Evolutionary conservation across 2,888 invertebrate genomes (phyloP).

Genomic region (Malthinus flaveolus): DNA sequence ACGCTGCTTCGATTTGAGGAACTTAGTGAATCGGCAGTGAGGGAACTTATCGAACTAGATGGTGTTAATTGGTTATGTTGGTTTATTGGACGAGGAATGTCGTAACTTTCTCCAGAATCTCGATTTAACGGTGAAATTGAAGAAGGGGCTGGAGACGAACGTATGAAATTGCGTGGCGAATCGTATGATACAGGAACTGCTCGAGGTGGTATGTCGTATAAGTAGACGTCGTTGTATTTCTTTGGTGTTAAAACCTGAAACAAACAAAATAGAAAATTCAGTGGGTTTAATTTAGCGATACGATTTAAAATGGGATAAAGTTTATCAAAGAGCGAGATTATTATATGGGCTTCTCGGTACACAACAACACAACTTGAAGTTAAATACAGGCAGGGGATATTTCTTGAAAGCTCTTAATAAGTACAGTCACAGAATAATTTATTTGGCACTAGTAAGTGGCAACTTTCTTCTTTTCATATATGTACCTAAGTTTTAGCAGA

Average conservation of each 20-base stretch:
- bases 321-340: neutral
- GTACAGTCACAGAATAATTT: too few species aligned
- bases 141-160: constrained; percentile 57
- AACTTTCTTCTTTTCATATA: too few species aligned
- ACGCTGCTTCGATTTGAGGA: constrained; percentile 55
- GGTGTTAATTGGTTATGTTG: constrained; percentile 64
- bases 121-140: constrained; percentile 51
- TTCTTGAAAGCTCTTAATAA: too few species aligned
- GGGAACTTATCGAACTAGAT: constrained; percentile 68
- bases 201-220: constrained; percentile 69
- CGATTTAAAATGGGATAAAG: too few species aligned
- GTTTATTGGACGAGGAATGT: constrained; percentile 64
- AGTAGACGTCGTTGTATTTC: constrained; percentile 72
- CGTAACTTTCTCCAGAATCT: constrained; percentile 58
- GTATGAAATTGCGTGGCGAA: constrained; percentile 59
- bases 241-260: constrained; percentile 71
- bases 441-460: too few species aligned
- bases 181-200: constrained; percentile 62
- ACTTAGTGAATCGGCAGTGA: constrained; percentile 64
- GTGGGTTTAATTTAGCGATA: too few species aligned
- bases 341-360: too few species aligned
- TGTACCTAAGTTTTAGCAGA: too few species aligned
- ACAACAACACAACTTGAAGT: too few species aligned
- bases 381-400: too few species aligned
- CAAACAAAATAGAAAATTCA: constrained; percentile 29